Conservation (phyloP, 2,888 invertebrate genomes). For the Eilema griseolum region DNA sequence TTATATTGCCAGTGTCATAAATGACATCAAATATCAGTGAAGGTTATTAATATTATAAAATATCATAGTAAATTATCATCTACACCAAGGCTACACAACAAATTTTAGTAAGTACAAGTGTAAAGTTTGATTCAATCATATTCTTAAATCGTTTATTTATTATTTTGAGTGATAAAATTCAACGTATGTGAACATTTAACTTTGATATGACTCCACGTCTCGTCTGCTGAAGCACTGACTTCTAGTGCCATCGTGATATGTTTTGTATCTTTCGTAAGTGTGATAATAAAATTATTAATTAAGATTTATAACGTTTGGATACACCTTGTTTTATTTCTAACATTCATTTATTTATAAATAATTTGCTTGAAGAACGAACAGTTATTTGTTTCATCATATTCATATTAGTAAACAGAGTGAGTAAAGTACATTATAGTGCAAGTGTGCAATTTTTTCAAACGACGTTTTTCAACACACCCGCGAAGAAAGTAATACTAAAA, state of each 20-base stretch:
- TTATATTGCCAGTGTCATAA: not conserved
- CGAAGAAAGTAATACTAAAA: too few species aligned
- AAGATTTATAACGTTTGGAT: constrained; percentile 66
- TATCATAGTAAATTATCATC: not conserved
- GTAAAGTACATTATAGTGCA: too few species aligned
- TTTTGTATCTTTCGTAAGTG: constrained; percentile 86
- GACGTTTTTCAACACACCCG: too few species aligned
- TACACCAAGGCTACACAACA: not conserved
- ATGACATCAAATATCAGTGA: constrained; percentile 19
- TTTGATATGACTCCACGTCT: constrained; percentile 55
- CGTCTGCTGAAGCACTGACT: constrained; percentile 82
- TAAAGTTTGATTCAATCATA: constrained; percentile 33
- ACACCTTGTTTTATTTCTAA: constrained; percentile 55
- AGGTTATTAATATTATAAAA: constrained; percentile 13
- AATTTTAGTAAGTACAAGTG: not conserved
- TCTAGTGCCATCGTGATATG: constrained; percentile 86
- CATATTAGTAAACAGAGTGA: too few species aligned
- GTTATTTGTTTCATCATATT: too few species aligned
- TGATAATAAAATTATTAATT: constrained; percentile 84
- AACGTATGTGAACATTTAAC: constrained; percentile 50
- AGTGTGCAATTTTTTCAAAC: too few species aligned
- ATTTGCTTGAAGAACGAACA: too few species aligned
- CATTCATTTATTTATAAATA: not conserved
- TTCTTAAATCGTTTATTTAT: constrained; percentile 59
- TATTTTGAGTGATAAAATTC: constrained; percentile 46